Evolutionary conservation across 2,888 invertebrate genomes (phyloP), one percentile per base, ranked within the genome.

Genomic region (Maniola hyperantus): DNA sequence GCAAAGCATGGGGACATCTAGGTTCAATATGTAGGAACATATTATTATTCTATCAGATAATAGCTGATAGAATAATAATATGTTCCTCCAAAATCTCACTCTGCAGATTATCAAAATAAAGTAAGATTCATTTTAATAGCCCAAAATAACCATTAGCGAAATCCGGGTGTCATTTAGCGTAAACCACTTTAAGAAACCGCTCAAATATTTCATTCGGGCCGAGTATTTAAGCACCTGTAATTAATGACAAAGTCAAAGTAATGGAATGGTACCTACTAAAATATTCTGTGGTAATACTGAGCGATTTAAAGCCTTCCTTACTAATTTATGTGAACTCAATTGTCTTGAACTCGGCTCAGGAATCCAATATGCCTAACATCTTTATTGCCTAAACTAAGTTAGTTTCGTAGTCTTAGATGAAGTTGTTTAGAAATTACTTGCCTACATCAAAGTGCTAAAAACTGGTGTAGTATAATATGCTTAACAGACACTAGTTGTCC

Each of bases 221-320:
- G 69, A 67, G 67, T 70, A 62, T 65, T 64, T 59, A 63, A 67
- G 59, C 58, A 70, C 70, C 60, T 65, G 65, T 70, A 67, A 70
- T 70, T 70, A 70, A 70, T 67, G 61, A 46, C 64, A 61, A 65
- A 69, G 50, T 69, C 61, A 65, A 61, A 42, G 20, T 69, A 64
- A 66, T 61, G 33, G 26, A 26, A 26, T 1, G 26, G 26, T 26
- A 26, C 26, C 26, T 26, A 26, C 26, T 26, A 1, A 26, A 26
- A 4, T 26, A 26, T 26, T 26, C 26, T 26, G 26, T 26, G 26
- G 26, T 26, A 4, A 26, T 26, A 26, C 54, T 48, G 33, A 48
- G 59, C 62, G 65, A 67, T 69, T 65, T 58, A 44, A 57, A 57
- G 53, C 39, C 46, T 53, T 13, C 42, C 42, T 64, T 54, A 64